These are phyloP conservation scores for Drosophila tanythrix DNA, from an alignment of 2,888 invertebrate genomes.

Conservation along the genomic window DNA sequence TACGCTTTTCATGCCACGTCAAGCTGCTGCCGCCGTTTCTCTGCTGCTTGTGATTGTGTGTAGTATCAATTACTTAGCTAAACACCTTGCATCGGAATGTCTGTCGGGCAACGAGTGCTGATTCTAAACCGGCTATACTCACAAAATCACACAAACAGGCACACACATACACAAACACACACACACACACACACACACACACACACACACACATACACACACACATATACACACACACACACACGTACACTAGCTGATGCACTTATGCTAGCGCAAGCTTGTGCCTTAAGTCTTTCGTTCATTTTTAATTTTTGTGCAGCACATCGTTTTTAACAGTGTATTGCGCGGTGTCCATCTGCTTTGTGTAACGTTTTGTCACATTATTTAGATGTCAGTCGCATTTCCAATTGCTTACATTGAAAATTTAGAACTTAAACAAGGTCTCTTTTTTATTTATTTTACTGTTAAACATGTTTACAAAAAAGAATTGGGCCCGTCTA, in stretches of 20 bases:
- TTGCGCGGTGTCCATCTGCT: conserved; percentile 22
- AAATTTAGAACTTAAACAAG: background rate
- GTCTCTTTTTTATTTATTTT: background rate
- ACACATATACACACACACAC: conserved; percentile 1
- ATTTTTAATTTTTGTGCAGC: conserved; percentile 13
- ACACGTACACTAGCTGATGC: conserved; percentile 6
- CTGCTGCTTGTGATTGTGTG: conserved; percentile 72
- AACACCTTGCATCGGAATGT: conserved; percentile 85
- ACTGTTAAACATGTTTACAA: background rate
- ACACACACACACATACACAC: conserved; percentile 4
- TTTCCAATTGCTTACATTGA: background rate
- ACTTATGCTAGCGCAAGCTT: conserved; percentile 55
- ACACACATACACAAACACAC: conserved; percentile 1
- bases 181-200: conserved; percentile 6
- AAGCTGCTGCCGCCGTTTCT: conserved; percentile 22
- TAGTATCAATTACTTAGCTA: conserved; percentile 85
- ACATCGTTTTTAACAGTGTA: conserved; percentile 32
- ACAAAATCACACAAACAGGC: conserved; percentile 7
- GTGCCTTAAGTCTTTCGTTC: conserved; percentile 77
- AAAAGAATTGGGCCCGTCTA: background rate
- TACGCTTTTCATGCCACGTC: conserved; percentile 56
- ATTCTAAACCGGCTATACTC: conserved; percentile 66
- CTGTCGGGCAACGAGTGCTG: conserved; percentile 62
- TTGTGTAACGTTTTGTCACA: background rate
- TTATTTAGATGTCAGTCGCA: background rate